Conservation (phyloP, 2,797 vertebrate species). For the Eulemur coronatus region DNA sequence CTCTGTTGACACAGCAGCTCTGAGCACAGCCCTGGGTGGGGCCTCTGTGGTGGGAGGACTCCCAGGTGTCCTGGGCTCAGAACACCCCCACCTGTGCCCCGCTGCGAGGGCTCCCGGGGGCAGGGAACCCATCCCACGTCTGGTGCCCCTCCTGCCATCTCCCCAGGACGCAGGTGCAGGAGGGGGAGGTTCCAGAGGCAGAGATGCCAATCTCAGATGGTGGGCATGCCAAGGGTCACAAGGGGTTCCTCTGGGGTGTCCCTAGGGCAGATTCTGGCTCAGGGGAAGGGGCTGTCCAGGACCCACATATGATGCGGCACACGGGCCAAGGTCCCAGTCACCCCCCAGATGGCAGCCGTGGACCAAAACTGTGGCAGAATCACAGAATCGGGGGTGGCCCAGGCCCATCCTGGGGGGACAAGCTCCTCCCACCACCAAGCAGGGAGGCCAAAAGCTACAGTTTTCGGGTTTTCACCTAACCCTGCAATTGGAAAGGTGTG, state of each 20-base stretch:
- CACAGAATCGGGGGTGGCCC: neutral
- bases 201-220: neutral
- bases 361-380: neutral
- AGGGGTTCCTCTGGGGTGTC: neutral
- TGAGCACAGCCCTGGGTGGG: neutral
- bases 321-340: neutral
- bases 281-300: neutral
- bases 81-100: neutral
- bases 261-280: neutral
- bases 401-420: neutral
- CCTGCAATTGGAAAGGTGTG: neutral
- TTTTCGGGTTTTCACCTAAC: neutral
- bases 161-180: neutral
- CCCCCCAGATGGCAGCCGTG: neutral
- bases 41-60: neutral
- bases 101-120: neutral
- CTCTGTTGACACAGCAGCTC: constrained; percentile 52
- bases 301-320: too few relatives aligned
- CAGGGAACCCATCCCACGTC: neutral
- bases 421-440: neutral
- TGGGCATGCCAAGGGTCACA: neutral
- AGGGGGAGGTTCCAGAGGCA: neutral
- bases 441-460: neutral
- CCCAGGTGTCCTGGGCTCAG: neutral
- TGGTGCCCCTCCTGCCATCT: neutral